Evolutionary conservation across 2,888 invertebrate species (phyloP), one percentile per base, ranked within the genome.

Genomic region (Kryphioiulus occultus): DNA sequence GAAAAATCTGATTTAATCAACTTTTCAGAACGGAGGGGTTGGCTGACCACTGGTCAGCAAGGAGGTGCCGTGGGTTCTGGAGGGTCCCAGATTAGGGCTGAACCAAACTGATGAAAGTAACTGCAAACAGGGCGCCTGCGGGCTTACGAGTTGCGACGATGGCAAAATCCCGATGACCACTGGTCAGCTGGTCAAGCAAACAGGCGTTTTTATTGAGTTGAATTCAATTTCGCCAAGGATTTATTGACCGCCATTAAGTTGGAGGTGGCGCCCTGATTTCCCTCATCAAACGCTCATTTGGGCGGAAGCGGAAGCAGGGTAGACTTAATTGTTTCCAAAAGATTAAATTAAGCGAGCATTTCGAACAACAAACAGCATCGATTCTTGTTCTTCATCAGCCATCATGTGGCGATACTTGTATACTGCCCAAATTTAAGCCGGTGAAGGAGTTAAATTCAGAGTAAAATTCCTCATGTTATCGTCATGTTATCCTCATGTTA

Each of bases 171-270:
- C 53, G 53, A 53, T 53, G 19, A 53, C 17, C 53, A 47, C 17
- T 17, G 47, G 35, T 35, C 35, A 2, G 35, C 35, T 53, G 53
- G 53, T 53, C n/a, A 3, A 53, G 53, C 19, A 53, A 53, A 53
- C 53, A n/a, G 53, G 5, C 53, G n/a, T 19, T 53, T 53, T 53
- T 53, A 53, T 53, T 53, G 53, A 53, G 53, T 53, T n/a, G 53
- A 53, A 53, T 53, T 53, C 53, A 53, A 53, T 53, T 53, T n/a
- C 53, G 53, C n/a, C 2, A 19, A 5, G 53, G 53, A 53, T 53
- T 53, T 53, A 53, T 53, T 53, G 53, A 53, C 53, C 53, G 53
- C 53, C 53, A 53, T 53, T 53, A 53, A 53, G 53, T n/a, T 53
- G 17, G n/a, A 53, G 53, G 53, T 53, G 53, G 53, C n/a, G 53